Evolutionary conservation across 2,797 vertebrate genomes (phyloP), one percentile per base, ranked within the genome.

Genomic region (Channallabes apus): DNA sequence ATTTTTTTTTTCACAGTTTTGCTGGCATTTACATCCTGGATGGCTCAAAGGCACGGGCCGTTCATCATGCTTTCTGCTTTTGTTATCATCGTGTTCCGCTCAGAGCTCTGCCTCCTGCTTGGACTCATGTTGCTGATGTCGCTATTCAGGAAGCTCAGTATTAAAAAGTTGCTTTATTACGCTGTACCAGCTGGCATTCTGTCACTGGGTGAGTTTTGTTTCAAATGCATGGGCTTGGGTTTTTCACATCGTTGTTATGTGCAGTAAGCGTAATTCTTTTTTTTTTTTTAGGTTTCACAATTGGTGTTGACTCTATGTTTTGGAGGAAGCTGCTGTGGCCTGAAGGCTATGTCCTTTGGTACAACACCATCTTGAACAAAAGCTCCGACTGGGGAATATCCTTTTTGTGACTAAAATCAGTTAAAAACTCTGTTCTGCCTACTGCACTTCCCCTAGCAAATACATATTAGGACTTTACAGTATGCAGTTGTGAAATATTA

Each of bases 301-400:
- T 98, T 58, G 90, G 87, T 12, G 92, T 98, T 80, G 98, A 99
- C 90, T 96, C 96, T 22, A 88, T 96, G 0, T 98, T 99, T 89
- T 99, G 98, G 98, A 94, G 92, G 80, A 93, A 92, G 7, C 87
- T 95, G 8, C 90, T 98, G 38, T 99, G 98, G 98, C 98, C 98
- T 4, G 98, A 99, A 89, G 98, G 98, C 51, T 93, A 96, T 82
- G 98, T 99, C 83, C 93, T 99, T 56, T 99, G 98, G 98, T 99
- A 97, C 93, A 99, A 99, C 91, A 96, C 94, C 0, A 3, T 98
- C 89, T 93, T 99, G 85, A 99, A 99, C 93, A 98, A 96, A 93
- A 99, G 98, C 87, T 97, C 97, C 85, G 93, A 94, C 92, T 99
- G 98, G 98, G 98, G 98, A 87, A 97, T 99, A 99, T 99, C 98